Conservation (phyloP, 2,113 vertebrate genomes). For the Pedetes capensis region DNA sequence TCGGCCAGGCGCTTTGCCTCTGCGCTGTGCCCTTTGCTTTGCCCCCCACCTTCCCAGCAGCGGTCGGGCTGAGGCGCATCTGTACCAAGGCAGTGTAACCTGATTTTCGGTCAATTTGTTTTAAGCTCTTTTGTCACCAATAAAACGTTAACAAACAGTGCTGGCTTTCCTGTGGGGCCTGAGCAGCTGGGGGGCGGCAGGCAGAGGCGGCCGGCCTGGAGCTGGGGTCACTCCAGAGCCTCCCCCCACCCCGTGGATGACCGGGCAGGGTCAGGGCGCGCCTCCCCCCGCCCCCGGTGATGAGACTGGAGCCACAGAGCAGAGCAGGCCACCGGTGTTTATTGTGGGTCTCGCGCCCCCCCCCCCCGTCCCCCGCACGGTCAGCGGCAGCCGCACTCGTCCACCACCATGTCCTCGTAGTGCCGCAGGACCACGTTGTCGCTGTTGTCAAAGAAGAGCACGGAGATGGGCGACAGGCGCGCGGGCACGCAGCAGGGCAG, state of each 20-base stretch:
- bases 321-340: fast-evolving
- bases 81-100: slow-evolving; percentile 80
- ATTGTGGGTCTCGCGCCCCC: background rate
- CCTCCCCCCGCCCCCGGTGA: background rate
- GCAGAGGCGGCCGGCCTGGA: too few species aligned
- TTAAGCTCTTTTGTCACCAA: slow-evolving; percentile 86
- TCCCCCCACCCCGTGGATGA: too few species aligned
- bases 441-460: slow-evolving; percentile 96
- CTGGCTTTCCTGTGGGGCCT: slow-evolving; percentile 66
- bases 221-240: too few species aligned
- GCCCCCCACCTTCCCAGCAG: slow-evolving; percentile 79
- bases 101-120: slow-evolving; percentile 84
- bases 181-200: background rate
- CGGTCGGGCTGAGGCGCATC: slow-evolving; percentile 77
- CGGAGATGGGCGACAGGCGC: slow-evolving; percentile 93
- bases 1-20: slow-evolving; percentile 81
- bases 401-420: slow-evolving; percentile 98
- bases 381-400: slow-evolving; percentile 95
- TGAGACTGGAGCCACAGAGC: fast-evolving
- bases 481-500: slow-evolving; percentile 95
- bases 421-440: slow-evolving; percentile 96
- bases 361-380: too few species aligned
- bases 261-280: background rate
- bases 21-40: slow-evolving; percentile 81
- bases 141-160: slow-evolving; percentile 83